Evolutionary conservation across 2,888 invertebrate species (phyloP), one percentile per base, ranked within the genome.

Genomic region (Nowickia ferox): DNA sequence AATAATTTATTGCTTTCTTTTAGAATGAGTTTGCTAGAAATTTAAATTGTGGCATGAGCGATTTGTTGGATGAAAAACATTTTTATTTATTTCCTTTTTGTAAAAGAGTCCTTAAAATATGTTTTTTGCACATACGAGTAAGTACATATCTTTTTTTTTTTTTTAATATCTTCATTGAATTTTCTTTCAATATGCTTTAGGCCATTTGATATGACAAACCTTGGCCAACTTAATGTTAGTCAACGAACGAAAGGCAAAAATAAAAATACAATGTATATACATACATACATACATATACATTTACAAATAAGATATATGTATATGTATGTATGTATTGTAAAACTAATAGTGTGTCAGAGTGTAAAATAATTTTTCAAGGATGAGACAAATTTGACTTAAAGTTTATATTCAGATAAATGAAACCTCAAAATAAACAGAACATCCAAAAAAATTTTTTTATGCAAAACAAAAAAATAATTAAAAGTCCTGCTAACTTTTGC

Each of bases 171-270:
- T 63, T 48, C 48, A 71, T 79, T 79, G 63, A 63, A 71, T 65
- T 63, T 71, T 44, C 51, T 10, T 55, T 42, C 63, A 65, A 71
- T 71, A 6, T 53, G 79, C 79, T 65, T 63, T 71, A 65, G 71
- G 79, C 71, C 79, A 79, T 71, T 72, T 79, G 63, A 79, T 79
- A 79, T 79, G 79, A 79, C 79, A 79, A 82, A 69, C 81, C 81
- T 82, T 82, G 81, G 75, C 81, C 75, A 76, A 82, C 81, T 75
- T 82, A 82, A 51, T 46, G 68, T 61, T 75, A 81, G 75, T 46
- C 68, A 75, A 75, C 59, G 66, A 75, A 69, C 48, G 53, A 61
- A 75, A 44, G 15, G 53, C 38, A 66, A 59, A 72, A 38, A 38
- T 22, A 57, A 40, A 53, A 42, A 55, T 22, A 69, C 3, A 71